Evolutionary conservation across 2,888 invertebrate species (phyloP).

Genomic region (Catocala fraxini): DNA sequence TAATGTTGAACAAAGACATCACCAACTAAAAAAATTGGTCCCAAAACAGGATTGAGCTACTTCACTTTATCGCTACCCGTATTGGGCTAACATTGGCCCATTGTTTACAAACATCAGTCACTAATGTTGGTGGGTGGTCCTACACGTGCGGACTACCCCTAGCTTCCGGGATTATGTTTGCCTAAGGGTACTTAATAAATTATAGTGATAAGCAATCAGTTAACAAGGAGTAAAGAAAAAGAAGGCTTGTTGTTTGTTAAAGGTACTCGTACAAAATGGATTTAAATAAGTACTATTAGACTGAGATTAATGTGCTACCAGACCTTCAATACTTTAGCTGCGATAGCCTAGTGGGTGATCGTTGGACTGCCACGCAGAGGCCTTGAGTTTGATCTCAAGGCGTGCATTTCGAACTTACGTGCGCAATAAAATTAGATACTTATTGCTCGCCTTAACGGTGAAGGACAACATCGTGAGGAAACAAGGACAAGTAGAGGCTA

Average conservation of each 20-base stretch:
- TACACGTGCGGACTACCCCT: constrained; percentile 40
- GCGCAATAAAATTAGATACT: too few species aligned
- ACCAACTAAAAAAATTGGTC: constrained; percentile 2
- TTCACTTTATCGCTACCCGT: constrained; percentile 45
- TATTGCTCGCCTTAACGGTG: too few species aligned
- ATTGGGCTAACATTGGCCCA: constrained; percentile 42
- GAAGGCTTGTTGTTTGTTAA: constrained; percentile 15
- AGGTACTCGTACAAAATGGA: too few species aligned
- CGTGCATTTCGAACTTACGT: too few species aligned
- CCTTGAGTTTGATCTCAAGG: too few species aligned
- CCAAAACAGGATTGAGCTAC: constrained; percentile 48
- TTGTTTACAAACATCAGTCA: constrained; percentile 51
- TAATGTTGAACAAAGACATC: neutral
- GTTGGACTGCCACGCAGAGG: too few species aligned
- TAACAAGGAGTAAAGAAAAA: neutral
- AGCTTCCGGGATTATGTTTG: constrained; percentile 54
- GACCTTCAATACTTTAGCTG: too few species aligned
- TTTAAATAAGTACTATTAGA: too few species aligned
- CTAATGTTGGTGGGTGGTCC: constrained; percentile 55
- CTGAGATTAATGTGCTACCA: too few species aligned
- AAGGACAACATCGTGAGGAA: too few species aligned
- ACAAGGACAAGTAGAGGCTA: too few species aligned
- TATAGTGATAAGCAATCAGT: constrained; percentile 19
- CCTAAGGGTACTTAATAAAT: constrained; percentile 36
- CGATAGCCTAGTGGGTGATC: too few species aligned